These are phyloP conservation scores for Lagopus leucura DNA, from an alignment of 2,113 vertebrate genomes.

Conservation along the genomic window DNA sequence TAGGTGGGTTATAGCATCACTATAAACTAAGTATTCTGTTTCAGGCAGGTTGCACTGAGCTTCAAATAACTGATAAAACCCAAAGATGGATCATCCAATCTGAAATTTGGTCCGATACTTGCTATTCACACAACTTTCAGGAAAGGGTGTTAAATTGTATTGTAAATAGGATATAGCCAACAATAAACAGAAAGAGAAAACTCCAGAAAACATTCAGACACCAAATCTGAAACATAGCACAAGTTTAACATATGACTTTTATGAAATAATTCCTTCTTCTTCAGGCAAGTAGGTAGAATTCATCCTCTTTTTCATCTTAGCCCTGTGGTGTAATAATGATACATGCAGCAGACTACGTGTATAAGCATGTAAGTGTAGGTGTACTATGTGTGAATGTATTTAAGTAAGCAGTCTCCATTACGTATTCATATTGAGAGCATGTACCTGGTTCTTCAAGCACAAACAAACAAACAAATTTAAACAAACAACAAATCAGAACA, in stretches of 20 bases:
- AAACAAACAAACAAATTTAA: background rate
- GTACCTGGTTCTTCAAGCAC: background rate
- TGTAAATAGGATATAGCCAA: accelerated
- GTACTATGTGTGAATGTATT: background rate
- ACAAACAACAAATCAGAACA: background rate
- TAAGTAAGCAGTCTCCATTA: background rate
- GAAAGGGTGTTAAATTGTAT: background rate
- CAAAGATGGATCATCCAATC: background rate
- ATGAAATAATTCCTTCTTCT: background rate
- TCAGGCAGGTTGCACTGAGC: background rate
- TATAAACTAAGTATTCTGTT: background rate
- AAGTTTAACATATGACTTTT: background rate
- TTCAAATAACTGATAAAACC: background rate
- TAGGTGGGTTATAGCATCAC: background rate
- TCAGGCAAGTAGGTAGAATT: background rate
- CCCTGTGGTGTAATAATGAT: background rate
- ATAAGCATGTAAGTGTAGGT: background rate
- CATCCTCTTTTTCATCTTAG: background rate
- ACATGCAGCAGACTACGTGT: background rate
- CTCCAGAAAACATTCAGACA: background rate
- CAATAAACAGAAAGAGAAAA: background rate
- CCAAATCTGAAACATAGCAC: background rate
- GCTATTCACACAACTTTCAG: background rate
- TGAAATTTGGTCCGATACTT: background rate
- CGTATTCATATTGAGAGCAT: background rate